A percentile compares a stretch with the other conserved stretches of the same genome.
Evolutionary conservation across 2,888 invertebrate genomes (phyloP).

Genomic region (Tholera decimalis): DNA sequence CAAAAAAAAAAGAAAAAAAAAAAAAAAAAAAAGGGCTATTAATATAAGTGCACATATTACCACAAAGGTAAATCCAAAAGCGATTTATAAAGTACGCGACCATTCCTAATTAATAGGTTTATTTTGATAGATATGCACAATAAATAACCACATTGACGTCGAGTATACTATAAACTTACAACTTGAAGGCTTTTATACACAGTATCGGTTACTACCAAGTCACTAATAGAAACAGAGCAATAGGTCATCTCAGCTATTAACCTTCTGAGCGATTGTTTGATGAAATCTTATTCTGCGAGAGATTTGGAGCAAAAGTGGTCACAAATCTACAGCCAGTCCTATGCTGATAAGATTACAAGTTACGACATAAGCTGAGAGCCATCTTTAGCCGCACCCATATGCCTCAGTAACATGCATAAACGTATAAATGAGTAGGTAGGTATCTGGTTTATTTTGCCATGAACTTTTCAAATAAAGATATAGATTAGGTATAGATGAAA

Average conservation of each 20-base stretch:
- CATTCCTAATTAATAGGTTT: conserved; percentile 30
- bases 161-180: conserved; percentile 27
- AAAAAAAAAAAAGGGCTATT: too few relatives aligned
- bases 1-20: too few relatives aligned
- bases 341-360: conserved; percentile 50
- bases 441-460: conserved; percentile 43
- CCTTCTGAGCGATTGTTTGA: conserved; percentile 50
- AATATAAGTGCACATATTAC: conserved; percentile 21
- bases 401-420: conserved; percentile 33
- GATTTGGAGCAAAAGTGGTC: conserved; percentile 40
- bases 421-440: conserved; percentile 21
- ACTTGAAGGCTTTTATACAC: conserved; percentile 33
- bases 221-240: conserved; percentile 49
- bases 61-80: conserved; percentile 22
- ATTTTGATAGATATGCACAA: conserved; percentile 34
- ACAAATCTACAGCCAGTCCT: conserved; percentile 40
- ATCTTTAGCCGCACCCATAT: conserved; percentile 49
- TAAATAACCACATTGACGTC: conserved; percentile 26
- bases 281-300: conserved; percentile 35
- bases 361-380: conserved; percentile 37
- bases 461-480: conserved; percentile 54
- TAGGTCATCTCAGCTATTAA: conserved; percentile 46
- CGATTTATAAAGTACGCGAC: conserved; percentile 26
- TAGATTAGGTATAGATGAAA: conserved; percentile 29
- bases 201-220: conserved; percentile 42